Conservation (phyloP, 2,888 invertebrate genomes). For the Cybosia mesomella region DNA sequence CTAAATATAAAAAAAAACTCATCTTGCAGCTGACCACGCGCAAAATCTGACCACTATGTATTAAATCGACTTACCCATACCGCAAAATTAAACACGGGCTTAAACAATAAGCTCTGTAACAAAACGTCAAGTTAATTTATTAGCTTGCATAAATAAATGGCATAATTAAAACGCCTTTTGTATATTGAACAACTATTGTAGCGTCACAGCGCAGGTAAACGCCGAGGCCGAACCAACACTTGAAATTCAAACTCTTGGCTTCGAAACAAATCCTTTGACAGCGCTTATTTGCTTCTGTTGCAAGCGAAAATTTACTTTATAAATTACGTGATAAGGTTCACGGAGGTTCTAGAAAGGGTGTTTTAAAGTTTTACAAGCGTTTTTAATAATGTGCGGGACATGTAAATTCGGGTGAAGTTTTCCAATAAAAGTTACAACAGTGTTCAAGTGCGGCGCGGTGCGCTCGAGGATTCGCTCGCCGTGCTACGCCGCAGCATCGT, state of each 20-base stretch:
- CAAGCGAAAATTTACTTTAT: constrained; percentile 48
- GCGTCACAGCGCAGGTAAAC: constrained; percentile 48
- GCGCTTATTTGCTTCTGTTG: constrained; percentile 24
- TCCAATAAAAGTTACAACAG: constrained; percentile 82
- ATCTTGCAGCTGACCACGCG: background rate
- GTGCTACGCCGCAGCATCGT: constrained; percentile 20
- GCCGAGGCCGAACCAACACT: constrained; percentile 52
- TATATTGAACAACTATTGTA: constrained; percentile 56
- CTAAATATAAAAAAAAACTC: too few relatives aligned
- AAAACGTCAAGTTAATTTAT: constrained; percentile 39
- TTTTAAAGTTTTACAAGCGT: constrained; percentile 68
- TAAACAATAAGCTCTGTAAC: constrained; percentile 20
- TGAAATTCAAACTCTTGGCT: constrained; percentile 63
- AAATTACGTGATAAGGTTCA: constrained; percentile 39
- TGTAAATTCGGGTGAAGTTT: constrained; percentile 83
- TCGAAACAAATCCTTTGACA: constrained; percentile 48
- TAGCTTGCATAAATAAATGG: constrained; percentile 47
- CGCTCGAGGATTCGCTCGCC: constrained; percentile 39
- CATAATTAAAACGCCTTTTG: constrained; percentile 49
- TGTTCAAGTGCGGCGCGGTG: constrained; percentile 61
- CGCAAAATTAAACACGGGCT: background rate
- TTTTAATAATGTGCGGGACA: constrained; percentile 82
- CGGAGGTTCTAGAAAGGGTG: constrained; percentile 20
- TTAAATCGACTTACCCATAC: too few relatives aligned
- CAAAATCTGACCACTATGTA: background rate